Conservation (phyloP, 2,113 vertebrate species). For the Sinocyclocheilus grahami region DNA sequence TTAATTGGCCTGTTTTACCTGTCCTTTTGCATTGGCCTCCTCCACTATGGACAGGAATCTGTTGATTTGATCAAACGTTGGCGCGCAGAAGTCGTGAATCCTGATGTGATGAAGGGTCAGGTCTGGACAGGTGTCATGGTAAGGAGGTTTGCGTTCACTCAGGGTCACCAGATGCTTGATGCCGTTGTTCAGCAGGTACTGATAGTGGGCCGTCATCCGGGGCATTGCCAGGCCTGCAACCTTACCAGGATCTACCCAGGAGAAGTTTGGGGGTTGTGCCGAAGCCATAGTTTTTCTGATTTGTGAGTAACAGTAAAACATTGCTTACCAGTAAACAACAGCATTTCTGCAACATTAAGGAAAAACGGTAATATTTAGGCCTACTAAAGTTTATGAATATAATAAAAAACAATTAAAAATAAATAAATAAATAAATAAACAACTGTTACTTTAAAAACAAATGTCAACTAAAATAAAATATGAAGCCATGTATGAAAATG, state of each 20-base stretch:
- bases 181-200: conserved; percentile 81
- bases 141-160: conserved; percentile 81
- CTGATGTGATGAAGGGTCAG: conserved; percentile 83
- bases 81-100: conserved; percentile 86
- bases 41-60: conserved; percentile 85
- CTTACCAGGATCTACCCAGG: conserved; percentile 84
- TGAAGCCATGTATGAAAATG: not conserved
- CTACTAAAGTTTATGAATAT: not conserved
- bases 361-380: not conserved
- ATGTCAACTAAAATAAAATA: not conserved
- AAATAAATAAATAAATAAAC: no score
- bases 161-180: conserved; percentile 87
- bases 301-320: not conserved
- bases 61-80: conserved; percentile 82
- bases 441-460: no score
- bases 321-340: not conserved
- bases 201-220: conserved; percentile 82
- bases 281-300: conserved; percentile 70
- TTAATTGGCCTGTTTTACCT: conserved; percentile 65
- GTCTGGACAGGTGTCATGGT: conserved; percentile 81
- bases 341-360: not conserved
- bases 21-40: conserved; percentile 78
- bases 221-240: conserved; percentile 88
- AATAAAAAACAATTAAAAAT: not conserved
- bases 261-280: conserved; percentile 84